Evolutionary conservation across 1,140 invertebrate genomes (phyloP).

Genomic region (Lepidotrigona ventralis): DNA sequence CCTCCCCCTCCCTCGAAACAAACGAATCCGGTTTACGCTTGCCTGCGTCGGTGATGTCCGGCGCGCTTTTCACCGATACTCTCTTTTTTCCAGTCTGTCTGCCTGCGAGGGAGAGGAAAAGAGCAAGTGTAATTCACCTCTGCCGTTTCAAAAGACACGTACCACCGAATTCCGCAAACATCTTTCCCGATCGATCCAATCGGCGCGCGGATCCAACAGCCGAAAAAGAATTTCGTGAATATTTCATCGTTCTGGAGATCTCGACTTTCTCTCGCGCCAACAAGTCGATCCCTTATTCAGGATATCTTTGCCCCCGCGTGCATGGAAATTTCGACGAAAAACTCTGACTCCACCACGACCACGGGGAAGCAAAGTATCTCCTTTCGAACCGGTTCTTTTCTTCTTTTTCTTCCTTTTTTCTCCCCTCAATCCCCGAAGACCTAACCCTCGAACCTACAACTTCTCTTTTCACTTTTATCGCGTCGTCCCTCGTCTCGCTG

Average conservation of each 20-base stretch:
- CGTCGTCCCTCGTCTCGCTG: neutral
- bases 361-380: neutral
- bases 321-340: constrained; percentile 28
- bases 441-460: neutral
- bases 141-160: no score
- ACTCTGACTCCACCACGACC: no score
- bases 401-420: neutral
- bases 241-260: constrained; percentile 25
- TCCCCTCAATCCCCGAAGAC: neutral
- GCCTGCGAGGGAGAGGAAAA: no score
- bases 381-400: neutral
- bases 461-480: constrained; percentile 11
- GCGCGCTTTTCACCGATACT: no score
- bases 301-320: neutral
- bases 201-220: neutral
- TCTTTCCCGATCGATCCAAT: neutral
- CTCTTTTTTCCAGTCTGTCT: no score
- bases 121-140: no score
- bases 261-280: neutral
- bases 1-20: neutral
- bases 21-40: neutral
- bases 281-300: constrained; percentile 19
- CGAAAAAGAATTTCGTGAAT: constrained; percentile 25
- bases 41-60: no score
- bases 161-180: neutral